Evolutionary conservation across 2,888 invertebrate species (phyloP).

Genomic region (Sesamia inferens): DNA sequence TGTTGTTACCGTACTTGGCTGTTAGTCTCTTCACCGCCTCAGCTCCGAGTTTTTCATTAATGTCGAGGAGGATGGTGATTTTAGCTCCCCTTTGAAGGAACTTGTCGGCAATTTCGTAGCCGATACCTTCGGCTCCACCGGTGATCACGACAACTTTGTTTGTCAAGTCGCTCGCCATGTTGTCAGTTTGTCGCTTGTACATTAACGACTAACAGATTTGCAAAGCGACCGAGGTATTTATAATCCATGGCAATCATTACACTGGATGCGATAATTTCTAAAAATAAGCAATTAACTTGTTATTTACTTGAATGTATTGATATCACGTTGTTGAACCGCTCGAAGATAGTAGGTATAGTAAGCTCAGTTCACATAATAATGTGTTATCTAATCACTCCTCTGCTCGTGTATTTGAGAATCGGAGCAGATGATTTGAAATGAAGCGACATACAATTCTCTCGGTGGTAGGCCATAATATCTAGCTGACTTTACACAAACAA

Average conservation of each 20-base stretch:
- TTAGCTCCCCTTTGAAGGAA: slow-evolving; percentile 82
- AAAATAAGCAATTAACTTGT: slow-evolving; percentile 49
- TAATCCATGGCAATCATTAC: slow-evolving; percentile 10
- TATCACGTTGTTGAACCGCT: slow-evolving; percentile 8
- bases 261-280: slow-evolving; percentile 28
- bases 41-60: slow-evolving; percentile 75
- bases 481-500: too few relatives aligned
- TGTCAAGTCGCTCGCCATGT: slow-evolving; percentile 60
- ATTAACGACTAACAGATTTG: slow-evolving; percentile 16
- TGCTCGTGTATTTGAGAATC: not conserved
- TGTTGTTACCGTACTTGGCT: slow-evolving; percentile 81
- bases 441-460: too few relatives aligned
- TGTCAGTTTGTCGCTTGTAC: slow-evolving; percentile 19
- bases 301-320: slow-evolving; percentile 18
- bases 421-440: not conserved
- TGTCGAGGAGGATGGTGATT: slow-evolving; percentile 70
- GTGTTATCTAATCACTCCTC: not conserved
- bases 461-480: not conserved
- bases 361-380: not conserved
- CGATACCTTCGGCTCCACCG: slow-evolving; percentile 88
- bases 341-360: slow-evolving; percentile 6
- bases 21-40: slow-evolving; percentile 81
- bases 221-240: slow-evolving; percentile 16
- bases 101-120: slow-evolving; percentile 81
- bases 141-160: slow-evolving; percentile 77